These are phyloP conservation scores for Siniperca undulata DNA, from an alignment of 2,797 vertebrate genomes.

Conservation along the genomic window DNA sequence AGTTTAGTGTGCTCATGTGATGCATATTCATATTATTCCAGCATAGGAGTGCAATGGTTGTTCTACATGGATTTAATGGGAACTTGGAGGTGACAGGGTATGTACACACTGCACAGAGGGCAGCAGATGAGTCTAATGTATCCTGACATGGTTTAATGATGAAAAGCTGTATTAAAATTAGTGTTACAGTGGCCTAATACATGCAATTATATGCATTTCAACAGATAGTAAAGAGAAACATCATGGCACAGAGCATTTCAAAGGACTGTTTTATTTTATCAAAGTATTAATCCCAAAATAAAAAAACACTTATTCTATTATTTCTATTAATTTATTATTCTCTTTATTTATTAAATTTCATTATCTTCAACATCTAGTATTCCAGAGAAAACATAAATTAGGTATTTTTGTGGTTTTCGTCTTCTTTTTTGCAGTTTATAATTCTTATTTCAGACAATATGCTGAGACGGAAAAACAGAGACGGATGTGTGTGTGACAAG, in stretches of 20 bases:
- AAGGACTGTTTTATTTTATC: slow-evolving; percentile 11
- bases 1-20: neutral
- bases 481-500: slow-evolving; percentile 3
- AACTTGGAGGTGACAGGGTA: neutral
- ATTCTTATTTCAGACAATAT: slow-evolving; percentile 1
- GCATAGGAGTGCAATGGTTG: neutral
- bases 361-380: neutral
- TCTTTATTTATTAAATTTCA: neutral
- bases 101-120: neutral
- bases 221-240: neutral
- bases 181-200: slow-evolving; percentile 9
- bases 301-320: neutral
- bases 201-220: slow-evolving; percentile 25
- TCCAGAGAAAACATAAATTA: neutral
- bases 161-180: slow-evolving; percentile 32
- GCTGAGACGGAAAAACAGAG: slow-evolving; percentile 9
- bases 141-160: slow-evolving; percentile 18
- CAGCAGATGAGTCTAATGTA: neutral
- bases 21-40: neutral
- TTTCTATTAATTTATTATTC: too few species aligned
- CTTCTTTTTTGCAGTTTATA: neutral
- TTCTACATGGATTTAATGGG: neutral
- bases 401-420: neutral
- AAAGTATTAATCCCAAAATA: neutral
- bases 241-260: neutral